Evolutionary conservation across 2,113 vertebrate genomes (phyloP).

Genomic region (Cercopithecus mona): DNA sequence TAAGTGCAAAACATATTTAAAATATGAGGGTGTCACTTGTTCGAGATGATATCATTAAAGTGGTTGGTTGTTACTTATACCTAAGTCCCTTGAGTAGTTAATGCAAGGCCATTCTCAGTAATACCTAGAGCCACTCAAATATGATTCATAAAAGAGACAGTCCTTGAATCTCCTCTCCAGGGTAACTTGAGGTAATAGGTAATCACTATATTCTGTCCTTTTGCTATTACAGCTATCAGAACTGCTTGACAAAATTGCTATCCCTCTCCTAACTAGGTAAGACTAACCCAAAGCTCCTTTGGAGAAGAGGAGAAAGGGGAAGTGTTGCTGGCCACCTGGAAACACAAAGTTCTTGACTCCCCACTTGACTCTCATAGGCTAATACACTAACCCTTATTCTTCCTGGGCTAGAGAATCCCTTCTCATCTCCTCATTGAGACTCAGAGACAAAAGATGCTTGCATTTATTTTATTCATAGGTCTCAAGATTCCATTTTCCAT

Average conservation of each 20-base stretch:
- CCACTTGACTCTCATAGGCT: too few relatives aligned
- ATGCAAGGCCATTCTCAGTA: background rate
- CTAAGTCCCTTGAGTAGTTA: background rate
- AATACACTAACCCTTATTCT: background rate
- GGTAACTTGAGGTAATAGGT: background rate
- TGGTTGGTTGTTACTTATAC: background rate
- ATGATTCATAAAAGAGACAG: background rate
- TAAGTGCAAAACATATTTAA: background rate
- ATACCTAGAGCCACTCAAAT: background rate
- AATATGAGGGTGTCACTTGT: background rate
- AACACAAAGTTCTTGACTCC: background rate
- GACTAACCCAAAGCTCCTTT: background rate
- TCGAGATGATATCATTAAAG: background rate
- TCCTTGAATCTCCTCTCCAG: background rate
- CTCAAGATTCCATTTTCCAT: background rate
- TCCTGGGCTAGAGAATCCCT: background rate
- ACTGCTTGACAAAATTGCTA: background rate
- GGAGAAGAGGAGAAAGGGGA: accelerated
- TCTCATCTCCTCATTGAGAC: background rate
- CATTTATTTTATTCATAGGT: background rate
- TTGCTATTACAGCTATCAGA: background rate
- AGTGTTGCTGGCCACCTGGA: background rate
- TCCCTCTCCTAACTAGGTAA: background rate
- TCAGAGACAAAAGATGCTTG: background rate
- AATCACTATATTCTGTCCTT: background rate